A percentile compares a stretch with the other conserved stretches of the same genome.
Conservation (phyloP, 2,113 vertebrate species). For the Rhynchopsitta pachyrhyncha region DNA sequence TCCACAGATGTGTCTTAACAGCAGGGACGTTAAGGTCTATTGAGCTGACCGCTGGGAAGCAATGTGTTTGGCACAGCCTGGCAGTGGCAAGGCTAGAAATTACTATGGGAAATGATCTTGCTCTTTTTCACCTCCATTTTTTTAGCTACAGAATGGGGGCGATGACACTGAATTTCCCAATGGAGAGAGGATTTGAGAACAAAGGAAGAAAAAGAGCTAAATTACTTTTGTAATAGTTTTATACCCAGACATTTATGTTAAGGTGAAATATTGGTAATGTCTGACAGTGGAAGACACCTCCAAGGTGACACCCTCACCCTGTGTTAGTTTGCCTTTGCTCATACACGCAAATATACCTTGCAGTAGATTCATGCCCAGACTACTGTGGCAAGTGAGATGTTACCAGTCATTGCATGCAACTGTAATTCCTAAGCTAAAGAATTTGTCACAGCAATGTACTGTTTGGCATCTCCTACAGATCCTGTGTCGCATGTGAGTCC, state of each 20-base stretch:
- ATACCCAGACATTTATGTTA: neutral
- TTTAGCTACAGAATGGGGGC: neutral
- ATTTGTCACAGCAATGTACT: neutral
- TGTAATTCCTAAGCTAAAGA: neutral
- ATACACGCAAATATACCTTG: neutral
- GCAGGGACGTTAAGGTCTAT: fast-evolving
- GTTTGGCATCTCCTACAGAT: neutral
- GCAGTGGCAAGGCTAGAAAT: neutral
- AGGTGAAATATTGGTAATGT: neutral
- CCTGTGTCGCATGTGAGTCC: neutral
- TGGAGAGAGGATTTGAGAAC: neutral
- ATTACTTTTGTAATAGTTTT: neutral
- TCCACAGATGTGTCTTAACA: neutral
- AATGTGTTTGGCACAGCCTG: neutral
- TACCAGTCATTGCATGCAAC: neutral
- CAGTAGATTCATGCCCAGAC: neutral
- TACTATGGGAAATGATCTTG: neutral
- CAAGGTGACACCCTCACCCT: neutral
- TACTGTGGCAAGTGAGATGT: neutral
- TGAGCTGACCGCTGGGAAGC: neutral
- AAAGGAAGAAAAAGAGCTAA: neutral
- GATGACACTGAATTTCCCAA: neutral
- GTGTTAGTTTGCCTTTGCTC: neutral
- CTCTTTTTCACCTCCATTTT: neutral
- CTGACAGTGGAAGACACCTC: neutral